Base-by-base conservation (phyloP, 2,797 vertebrate species). In the Oreortyx pictus region DNA sequence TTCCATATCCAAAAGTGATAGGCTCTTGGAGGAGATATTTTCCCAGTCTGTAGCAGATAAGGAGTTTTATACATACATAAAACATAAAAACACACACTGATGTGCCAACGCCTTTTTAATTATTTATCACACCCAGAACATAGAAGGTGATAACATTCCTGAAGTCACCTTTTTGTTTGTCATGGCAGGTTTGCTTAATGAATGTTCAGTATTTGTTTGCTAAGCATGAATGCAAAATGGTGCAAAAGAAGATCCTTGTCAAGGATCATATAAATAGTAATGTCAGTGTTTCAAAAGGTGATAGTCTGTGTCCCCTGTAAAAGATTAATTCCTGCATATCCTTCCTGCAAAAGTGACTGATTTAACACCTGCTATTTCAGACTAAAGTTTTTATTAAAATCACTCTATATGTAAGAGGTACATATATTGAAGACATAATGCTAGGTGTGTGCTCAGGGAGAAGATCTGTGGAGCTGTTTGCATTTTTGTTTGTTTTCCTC, bases 51-150 rank as follows among this genome's bases (percentile, higher is more conserved):
- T 59, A 70, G 71, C 59, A 95, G 86, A 93, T 94, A 82, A 17
- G 52, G 80, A 93, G 78, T 73, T 44, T 90, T 96, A 93, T 52
- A 94, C 49, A 84, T 90, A 61, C 80, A 80, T 95, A 95, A 97
- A 97, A 92, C 73, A 86, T 94, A 94, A 97, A 94, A 90, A 57
- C 33, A 82, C 77, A 93, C 59, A 75, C 62, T 92, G 89, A 86
- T 24, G 16, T 92, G 82, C 82, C 95, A 96, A 92, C 76, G 87
- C 56, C 60, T 92, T 96, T 91, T 97, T 91, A 96, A 97, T 96
- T 96, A 96, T 97, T 97, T 96, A 94, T 96, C 90, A 77, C 47
- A 68, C 46, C 61, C 25, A 70, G 27, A 92, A 90, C 94, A 93
- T 20, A 47, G 83, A 88, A 47, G 64, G 71, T 43, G 92, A 85